phyloP scores from a whole-genome alignment of 2,797 vertebrate species.

The Parambassis ranga region DNA sequence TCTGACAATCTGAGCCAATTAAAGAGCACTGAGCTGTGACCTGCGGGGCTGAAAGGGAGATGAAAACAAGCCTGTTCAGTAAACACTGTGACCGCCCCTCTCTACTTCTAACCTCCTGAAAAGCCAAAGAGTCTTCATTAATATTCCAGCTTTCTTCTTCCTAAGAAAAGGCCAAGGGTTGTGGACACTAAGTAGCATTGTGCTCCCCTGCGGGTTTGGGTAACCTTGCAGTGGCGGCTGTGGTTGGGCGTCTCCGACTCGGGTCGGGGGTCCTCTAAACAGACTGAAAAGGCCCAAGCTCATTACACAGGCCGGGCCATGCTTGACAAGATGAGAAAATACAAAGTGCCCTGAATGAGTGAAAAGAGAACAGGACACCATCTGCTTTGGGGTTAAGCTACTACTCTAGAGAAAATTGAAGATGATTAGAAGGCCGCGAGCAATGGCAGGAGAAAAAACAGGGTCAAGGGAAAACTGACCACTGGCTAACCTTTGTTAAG shows the following conservation, averaged over 20 bases:
- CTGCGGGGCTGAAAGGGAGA: slow-evolving; percentile 60
- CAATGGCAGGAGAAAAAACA: slow-evolving; percentile 37
- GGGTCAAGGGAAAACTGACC: slow-evolving; percentile 41
- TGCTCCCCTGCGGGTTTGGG: slow-evolving; percentile 72
- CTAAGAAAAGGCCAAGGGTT: slow-evolving; percentile 59
- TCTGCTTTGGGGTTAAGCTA: slow-evolving; percentile 77
- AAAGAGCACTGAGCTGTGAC: slow-evolving; percentile 79
- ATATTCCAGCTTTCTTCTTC: slow-evolving; percentile 77
- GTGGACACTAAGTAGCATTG: slow-evolving; percentile 73
- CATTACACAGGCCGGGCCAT: slow-evolving; percentile 84
- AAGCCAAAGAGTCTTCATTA: slow-evolving; percentile 78
- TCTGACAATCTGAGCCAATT: slow-evolving; percentile 85
- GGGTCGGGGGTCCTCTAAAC: slow-evolving; percentile 80
- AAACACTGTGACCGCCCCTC: slow-evolving; percentile 72
- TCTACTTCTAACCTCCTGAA: slow-evolving; percentile 57
- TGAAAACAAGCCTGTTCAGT: slow-evolving; percentile 72
- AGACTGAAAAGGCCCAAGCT: slow-evolving; percentile 82
- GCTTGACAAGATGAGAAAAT: slow-evolving; percentile 86
- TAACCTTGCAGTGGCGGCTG: slow-evolving; percentile 77
- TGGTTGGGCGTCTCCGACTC: slow-evolving; percentile 77
- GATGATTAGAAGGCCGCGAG: slow-evolving; percentile 52
- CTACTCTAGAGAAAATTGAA: slow-evolving; percentile 42
- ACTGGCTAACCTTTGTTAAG: slow-evolving; percentile 39
- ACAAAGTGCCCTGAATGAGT: slow-evolving; percentile 80
- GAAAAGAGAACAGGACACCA: slow-evolving; percentile 83